Base-by-base conservation (phyloP, 2,113 vertebrate species). In the Heterocephalus glaber region DNA sequence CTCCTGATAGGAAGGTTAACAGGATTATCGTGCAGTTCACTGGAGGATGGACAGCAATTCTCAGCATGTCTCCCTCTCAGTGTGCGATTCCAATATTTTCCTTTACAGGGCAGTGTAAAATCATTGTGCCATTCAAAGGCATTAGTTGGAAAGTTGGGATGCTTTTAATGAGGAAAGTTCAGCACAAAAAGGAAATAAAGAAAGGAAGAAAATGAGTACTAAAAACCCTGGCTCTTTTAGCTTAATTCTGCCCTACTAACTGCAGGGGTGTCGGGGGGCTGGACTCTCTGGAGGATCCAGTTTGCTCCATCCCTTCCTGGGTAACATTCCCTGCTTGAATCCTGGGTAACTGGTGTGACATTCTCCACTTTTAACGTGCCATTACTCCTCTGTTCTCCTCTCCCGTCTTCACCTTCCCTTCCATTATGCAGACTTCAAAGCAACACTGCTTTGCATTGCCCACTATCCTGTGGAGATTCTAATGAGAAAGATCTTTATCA, bases 1-100 rank as follows among this genome's bases (percentile, higher is more conserved):
- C 95, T 97, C 93, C 93, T 86, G 86, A 89, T 94, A 97, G 95
- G 87, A 97, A 95, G 96, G 97, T 97, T 97, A 97, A 96, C 96
- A 89, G 93, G 91, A 97, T 97, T 97, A 97, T 96, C 96, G 83
- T 8, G 70, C 82, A 89, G 96, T 92, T 97, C 96, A 79, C 94
- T 84, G 74, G 91, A 92, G 84, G 76, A 93, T 74, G 93, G 86
- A 90, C 87, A 82, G 94, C 61, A 4, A 7, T 19, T 68, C 96
- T 77, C 96, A 94, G 96, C 84, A 4, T 65, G 95, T 44, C 60
- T 60, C 93, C 65, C 54, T 52, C 63, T 90, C 41, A 0, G 2
- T 24, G 60, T 49, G 58, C 70, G 60, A 96, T 97, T 89, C 97
- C 92, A 92, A 63, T 83, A 89, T 92, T 91, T 92, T 88, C 89